These are phyloP conservation scores for Gracilinanus agilis DNA, from an alignment of 2,113 vertebrate species.

Conservation along the genomic window DNA sequence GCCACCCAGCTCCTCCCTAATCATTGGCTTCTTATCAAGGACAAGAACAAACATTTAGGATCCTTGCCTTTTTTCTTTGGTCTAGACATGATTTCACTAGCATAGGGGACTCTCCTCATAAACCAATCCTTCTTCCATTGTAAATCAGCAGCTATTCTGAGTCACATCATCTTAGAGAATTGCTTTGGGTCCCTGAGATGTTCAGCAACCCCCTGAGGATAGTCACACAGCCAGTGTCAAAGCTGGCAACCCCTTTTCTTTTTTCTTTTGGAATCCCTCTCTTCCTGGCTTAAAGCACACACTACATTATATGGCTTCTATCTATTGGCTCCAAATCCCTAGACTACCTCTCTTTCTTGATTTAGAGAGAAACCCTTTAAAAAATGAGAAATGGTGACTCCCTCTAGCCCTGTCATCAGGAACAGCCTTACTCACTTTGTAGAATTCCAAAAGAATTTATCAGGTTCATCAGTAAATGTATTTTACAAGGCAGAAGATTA, in stretches of 20 bases:
- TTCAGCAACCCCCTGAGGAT: neutral
- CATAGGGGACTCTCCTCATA: neutral
- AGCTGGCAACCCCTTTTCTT: neutral
- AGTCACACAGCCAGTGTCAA: neutral
- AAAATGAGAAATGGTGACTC: neutral
- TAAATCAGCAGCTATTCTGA: neutral
- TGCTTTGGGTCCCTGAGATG: neutral
- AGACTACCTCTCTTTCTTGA: neutral
- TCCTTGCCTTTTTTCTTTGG: neutral
- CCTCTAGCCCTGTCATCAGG: conserved; percentile 3
- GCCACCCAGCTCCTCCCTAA: too few relatives aligned
- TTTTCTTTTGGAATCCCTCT: neutral
- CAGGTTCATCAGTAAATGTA: neutral
- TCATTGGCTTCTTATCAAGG: neutral
- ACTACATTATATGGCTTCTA: neutral
- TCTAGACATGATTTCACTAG: neutral
- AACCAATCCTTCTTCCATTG: neutral
- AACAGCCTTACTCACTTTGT: neutral
- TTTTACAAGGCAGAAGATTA: neutral
- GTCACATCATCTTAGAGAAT: neutral
- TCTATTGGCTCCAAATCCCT: neutral
- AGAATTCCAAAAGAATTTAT: neutral
- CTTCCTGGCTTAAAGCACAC: neutral
- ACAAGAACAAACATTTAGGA: neutral
- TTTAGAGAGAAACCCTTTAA: conserved; percentile 23